Conservation (phyloP, 1,140 invertebrate genomes). For the Dendroctonus valens region DNA sequence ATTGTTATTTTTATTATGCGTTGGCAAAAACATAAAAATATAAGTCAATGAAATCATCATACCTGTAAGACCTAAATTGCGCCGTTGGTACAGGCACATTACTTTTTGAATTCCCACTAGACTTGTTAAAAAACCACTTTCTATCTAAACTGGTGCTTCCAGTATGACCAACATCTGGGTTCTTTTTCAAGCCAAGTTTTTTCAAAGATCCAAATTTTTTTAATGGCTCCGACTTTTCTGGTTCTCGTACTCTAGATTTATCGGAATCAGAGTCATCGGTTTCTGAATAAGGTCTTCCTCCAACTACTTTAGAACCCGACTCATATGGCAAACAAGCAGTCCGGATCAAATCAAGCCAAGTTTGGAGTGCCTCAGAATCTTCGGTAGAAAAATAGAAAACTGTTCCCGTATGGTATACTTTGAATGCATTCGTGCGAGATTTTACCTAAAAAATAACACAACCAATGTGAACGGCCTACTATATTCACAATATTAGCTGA, state of each 20-base stretch:
- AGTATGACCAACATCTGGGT: slow-evolving; percentile 33
- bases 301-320: slow-evolving; percentile 41
- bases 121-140: slow-evolving; percentile 63
- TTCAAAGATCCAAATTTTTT: slow-evolving; percentile 67
- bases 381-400: slow-evolving; percentile 90
- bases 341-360: slow-evolving; percentile 72
- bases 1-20: too few relatives aligned
- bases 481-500: too few relatives aligned
- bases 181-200: slow-evolving; percentile 59
- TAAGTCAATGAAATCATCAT: slow-evolving; percentile 36
- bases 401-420: slow-evolving; percentile 84
- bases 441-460: slow-evolving; percentile 42
- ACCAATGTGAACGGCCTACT: too few relatives aligned
- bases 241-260: slow-evolving; percentile 45
- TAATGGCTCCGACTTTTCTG: slow-evolving; percentile 42
- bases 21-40: too few relatives aligned
- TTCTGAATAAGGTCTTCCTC: slow-evolving; percentile 70
- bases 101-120: slow-evolving; percentile 51
- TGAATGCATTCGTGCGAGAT: slow-evolving; percentile 67
- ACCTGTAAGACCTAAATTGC: slow-evolving; percentile 72
- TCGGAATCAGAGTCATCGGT: slow-evolving; percentile 76
- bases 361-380: slow-evolving; percentile 67
- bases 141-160: slow-evolving; percentile 67
- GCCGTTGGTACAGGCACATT: slow-evolving; percentile 70
- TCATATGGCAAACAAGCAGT: slow-evolving; percentile 64